Evolutionary conservation across 2,888 invertebrate species (phyloP), one percentile per base, ranked within the genome.

Genomic region (Ophioninae sp.): DNA sequence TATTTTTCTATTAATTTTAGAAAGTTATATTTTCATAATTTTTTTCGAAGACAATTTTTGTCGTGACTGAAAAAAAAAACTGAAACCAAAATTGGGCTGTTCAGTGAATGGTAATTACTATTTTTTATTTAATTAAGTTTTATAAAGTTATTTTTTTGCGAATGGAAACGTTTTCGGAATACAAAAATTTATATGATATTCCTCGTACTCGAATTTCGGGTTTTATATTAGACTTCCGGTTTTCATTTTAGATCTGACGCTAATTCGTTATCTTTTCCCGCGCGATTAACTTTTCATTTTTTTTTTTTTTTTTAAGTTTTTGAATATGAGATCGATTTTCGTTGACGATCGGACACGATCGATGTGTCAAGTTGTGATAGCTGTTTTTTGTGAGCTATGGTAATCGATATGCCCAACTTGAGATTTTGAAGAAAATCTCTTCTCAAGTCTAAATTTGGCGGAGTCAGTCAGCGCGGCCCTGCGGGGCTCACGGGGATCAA

Each of bases 361-460:
- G 13, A 50, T 17, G 13, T 17, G 17, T 50, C 20, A 20, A 59
- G 3, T 20, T 20, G 62, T 13, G 62, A 30, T 13, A 13, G 8
- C 7, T 13, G 13, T 17, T 30, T 13, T 62, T 8, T 2, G 7
- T 13, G 23, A 6, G 21, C 59, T 23, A 80, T 83, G 85, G 85
- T 86, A 85, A 85, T 86, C 83, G 85, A 86, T 85, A 87, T 83
- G 79, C 80, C 74, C 72, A 69, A 85, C 62, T 61, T 73, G 65
- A 82, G 64, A 81, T 81, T 81, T 81, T 79, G 57, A 72, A 76
- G 62, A 84, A 84, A 84, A 84, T 84, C 84, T 79, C 73, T 57
- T 79, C 72, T 56, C 84, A 69, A 76, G 81, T 84, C 84, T 84
- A 84, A 84, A 81, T 84, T 84, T 84, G 84, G 84, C 81, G 64